Evolutionary conservation across 2,797 vertebrate genomes (phyloP).

Genomic region (Mionectes olivaceus): DNA sequence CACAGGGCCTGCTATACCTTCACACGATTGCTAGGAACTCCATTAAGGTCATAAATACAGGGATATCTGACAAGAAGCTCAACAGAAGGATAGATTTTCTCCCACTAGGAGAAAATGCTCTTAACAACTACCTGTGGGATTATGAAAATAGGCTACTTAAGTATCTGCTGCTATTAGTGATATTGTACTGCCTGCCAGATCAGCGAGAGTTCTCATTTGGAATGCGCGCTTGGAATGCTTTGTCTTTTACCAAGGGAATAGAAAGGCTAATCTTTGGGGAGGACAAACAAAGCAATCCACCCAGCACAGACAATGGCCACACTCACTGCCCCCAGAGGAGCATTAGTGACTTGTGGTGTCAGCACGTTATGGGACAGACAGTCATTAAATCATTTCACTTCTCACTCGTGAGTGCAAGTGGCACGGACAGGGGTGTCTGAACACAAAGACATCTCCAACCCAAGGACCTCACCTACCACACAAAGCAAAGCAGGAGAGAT

Average conservation of each 20-base stretch:
- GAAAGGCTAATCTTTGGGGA: conserved; percentile 4
- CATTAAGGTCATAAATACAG: conserved; percentile 69
- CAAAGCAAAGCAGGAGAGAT: background rate
- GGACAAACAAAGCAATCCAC: background rate
- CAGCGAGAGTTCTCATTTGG: background rate
- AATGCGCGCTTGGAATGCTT: background rate
- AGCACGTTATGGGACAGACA: background rate
- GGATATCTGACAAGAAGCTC: conserved; percentile 50
- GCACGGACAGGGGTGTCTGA: background rate
- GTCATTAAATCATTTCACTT: background rate
- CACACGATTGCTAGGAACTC: conserved; percentile 12
- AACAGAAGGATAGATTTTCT: conserved; percentile 43
- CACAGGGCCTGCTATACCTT: background rate
- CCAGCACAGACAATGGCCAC: background rate
- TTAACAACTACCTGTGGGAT: conserved; percentile 65
- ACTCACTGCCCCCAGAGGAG: background rate
- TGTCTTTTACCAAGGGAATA: conserved; percentile 19
- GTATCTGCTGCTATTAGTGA: conserved; percentile 59
- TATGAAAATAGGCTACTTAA: conserved; percentile 65
- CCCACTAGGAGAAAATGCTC: conserved; percentile 53
- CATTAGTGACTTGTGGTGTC: background rate
- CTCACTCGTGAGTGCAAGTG: background rate
- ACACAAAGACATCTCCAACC: background rate
- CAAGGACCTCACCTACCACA: background rate
- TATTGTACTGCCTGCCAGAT: conserved; percentile 13